Evolutionary conservation across 1,140 invertebrate species (phyloP).

Genomic region (Trichonephila clavipes): DNA sequence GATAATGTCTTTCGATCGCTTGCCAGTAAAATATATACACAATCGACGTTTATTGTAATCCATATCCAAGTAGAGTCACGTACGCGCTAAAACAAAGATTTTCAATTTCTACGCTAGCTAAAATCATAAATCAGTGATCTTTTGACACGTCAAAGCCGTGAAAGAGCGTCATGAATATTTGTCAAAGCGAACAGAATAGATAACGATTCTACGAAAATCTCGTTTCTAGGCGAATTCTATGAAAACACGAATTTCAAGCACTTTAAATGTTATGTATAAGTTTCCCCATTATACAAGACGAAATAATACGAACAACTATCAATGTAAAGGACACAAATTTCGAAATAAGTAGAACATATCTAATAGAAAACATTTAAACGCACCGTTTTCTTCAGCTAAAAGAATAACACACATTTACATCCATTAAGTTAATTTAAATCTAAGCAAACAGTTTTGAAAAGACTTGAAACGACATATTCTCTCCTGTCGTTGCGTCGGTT

Average conservation of each 20-base stretch:
- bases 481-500: neutral
- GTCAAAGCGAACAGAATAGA: neutral
- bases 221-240: neutral
- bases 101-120: neutral
- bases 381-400: neutral
- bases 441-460: neutral
- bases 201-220: neutral
- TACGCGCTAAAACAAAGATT: neutral
- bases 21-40: neutral
- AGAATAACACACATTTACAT: constrained; percentile 11
- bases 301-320: neutral
- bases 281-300: neutral
- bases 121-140: neutral
- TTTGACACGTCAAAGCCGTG: neutral
- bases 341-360: constrained; percentile 7
- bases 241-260: neutral
- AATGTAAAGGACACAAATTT: neutral
- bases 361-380: constrained; percentile 11
- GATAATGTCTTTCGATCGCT: neutral
- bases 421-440: constrained; percentile 31
- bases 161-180: neutral
- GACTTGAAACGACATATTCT: neutral
- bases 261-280: neutral
- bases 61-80: neutral
- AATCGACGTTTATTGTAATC: neutral